Base-by-base conservation (phyloP, 2,113 vertebrate species). In the Megatriorchis doriae region DNA sequence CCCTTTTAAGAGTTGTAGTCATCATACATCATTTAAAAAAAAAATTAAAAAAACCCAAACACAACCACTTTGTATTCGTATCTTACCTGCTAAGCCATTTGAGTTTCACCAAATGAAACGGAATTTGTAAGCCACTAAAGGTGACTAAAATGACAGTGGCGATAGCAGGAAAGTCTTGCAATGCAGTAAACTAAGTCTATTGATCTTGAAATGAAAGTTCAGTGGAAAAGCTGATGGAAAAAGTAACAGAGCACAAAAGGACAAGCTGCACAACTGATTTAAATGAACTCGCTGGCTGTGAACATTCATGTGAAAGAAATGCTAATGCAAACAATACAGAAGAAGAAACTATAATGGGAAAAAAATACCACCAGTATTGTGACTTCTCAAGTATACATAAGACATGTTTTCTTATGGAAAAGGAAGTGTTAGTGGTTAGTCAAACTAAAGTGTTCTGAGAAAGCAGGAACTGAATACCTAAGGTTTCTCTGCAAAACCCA, bases 131-230 rank as follows among this genome's bases (percentile, higher is more conserved):
- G 66, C 34, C 27, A 16, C 9, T 36, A 50, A 78, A 83, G n/a
- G 55, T 79, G 72, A 52, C 72, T 74, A 23, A 95, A 88, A 62
- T 85, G 63, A 45, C 42, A 55, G 48, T 79, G 81, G 58, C 3
- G 4, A 43, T 75, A 70, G 62, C 62, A 36, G 71, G 42, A 43
- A 73, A 62, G 42, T 40, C 85, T 91, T 79, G 42, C 36, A 4
- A 61, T 68, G 84, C 77, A 80, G 66, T 88, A 68, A 93, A 58
- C 89, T 5, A 55, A 81, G 42, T 73, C 45, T 93, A 19, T 95
- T 94, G 95, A 96, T 95, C 93, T 80, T 40, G 45, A 95, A 96
- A 86, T 90, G 62, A 77, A 91, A 95, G 89, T 94, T 96, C 81
- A 40, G 73, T 82, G 84, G 85, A 77, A 93, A 94, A 95, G 63